A percentile compares a stretch with the other conserved stretches of the same genome.
Conservation (phyloP, 1,140 invertebrate species). For the Diabrotica virgifera region DNA sequence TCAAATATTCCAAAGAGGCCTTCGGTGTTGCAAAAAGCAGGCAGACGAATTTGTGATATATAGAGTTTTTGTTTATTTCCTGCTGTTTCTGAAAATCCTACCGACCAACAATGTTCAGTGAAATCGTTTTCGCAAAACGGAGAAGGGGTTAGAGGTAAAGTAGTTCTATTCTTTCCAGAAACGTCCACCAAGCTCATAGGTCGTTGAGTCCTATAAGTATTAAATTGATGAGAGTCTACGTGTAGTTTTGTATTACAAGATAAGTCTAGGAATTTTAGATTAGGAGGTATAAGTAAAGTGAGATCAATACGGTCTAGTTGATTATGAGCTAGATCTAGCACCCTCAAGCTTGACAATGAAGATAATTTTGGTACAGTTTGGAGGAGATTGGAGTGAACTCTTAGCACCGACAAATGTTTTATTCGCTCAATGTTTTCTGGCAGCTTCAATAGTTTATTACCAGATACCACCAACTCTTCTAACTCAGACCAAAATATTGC, state of each 20-base stretch:
- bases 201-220: slow-evolving; percentile 71
- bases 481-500: slow-evolving; percentile 71
- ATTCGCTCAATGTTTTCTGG: slow-evolving; percentile 73
- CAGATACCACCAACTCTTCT: slow-evolving; percentile 78
- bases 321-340: slow-evolving; percentile 82
- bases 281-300: slow-evolving; percentile 69
- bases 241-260: slow-evolving; percentile 78
- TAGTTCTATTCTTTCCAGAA: slow-evolving; percentile 69
- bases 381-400: slow-evolving; percentile 79
- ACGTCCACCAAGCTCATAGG: slow-evolving; percentile 80
- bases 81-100: slow-evolving; percentile 83
- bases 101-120: slow-evolving; percentile 64
- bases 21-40: slow-evolving; percentile 73
- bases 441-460: slow-evolving; percentile 73
- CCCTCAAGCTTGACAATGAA: slow-evolving; percentile 69
- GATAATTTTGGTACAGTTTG: slow-evolving; percentile 71
- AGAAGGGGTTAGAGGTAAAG: slow-evolving; percentile 61
- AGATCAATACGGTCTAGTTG: slow-evolving; percentile 76
- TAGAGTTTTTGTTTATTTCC: slow-evolving; percentile 68
- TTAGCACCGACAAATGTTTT: slow-evolving; percentile 68
- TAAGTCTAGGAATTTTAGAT: slow-evolving; percentile 79
- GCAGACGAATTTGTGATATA: slow-evolving; percentile 72
- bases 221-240: slow-evolving; percentile 77
- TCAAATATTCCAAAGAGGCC: slow-evolving; percentile 81
- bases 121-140: slow-evolving; percentile 58